Conservation (phyloP, 2,797 vertebrate genomes). For the Mormyrus hasselquistii region DNA sequence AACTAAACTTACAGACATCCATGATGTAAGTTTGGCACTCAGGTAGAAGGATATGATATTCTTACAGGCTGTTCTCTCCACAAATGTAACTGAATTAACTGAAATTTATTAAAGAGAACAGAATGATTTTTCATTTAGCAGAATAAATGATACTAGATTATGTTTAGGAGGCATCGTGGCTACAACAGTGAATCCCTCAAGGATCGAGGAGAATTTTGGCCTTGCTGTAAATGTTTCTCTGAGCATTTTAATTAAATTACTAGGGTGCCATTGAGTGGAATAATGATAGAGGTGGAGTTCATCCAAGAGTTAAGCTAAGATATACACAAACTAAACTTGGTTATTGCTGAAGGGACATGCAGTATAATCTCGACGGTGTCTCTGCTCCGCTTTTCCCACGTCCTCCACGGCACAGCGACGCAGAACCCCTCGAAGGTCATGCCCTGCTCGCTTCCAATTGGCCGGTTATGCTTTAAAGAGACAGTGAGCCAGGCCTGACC, state of each 20-base stretch:
- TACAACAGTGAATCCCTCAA: background rate
- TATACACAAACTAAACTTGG: background rate
- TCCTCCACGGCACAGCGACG: background rate
- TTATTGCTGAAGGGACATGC: background rate
- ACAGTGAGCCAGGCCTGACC: background rate
- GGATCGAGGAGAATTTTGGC: background rate
- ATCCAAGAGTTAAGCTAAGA: background rate
- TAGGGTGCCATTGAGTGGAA: background rate
- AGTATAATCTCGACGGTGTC: background rate
- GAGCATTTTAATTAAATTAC: background rate
- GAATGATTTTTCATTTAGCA: background rate
- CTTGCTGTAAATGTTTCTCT: background rate
- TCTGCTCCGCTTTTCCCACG: background rate
- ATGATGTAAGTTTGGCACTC: background rate
- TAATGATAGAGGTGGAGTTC: background rate
- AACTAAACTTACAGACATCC: background rate
- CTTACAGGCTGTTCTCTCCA: background rate
- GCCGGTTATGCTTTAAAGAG: background rate
- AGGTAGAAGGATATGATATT: background rate
- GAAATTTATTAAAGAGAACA: background rate
- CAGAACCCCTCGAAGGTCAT: background rate
- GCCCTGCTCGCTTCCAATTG: slow-evolving; percentile 16
- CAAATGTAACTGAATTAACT: background rate
- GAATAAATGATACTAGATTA: background rate
- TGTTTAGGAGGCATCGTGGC: background rate